phyloP scores from a whole-genome alignment of 2,797 vertebrate species.

The Thaleichthys pacificus region DNA sequence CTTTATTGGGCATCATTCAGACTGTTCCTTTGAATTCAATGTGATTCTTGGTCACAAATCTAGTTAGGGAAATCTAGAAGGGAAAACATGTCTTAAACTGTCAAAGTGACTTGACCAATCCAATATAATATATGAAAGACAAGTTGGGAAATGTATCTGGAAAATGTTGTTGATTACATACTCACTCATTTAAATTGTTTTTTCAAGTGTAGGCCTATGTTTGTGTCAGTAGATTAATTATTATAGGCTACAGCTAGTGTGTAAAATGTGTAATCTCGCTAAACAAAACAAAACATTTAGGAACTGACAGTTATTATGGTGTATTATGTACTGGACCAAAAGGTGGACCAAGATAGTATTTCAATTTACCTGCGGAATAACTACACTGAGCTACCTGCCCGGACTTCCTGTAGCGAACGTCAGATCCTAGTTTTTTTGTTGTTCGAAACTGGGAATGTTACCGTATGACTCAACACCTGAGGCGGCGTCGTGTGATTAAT shows the following conservation, averaged over 20 bases:
- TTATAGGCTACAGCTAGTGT: too few relatives aligned
- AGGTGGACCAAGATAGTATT: not conserved
- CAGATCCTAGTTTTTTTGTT: constrained; percentile 48
- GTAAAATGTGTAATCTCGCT: not conserved
- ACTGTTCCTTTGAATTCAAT: constrained; percentile 29
- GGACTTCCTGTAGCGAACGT: constrained; percentile 54
- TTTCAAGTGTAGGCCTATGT: too few relatives aligned
- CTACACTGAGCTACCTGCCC: constrained; percentile 35
- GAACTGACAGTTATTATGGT: not conserved
- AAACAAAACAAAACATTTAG: not conserved
- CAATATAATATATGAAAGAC: constrained; percentile 2
- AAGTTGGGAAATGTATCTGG: too few relatives aligned
- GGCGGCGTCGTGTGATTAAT: constrained; percentile 11
- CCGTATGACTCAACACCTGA: constrained; percentile 53
- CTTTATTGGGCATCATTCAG: constrained; percentile 52
- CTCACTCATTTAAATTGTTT: not conserved
- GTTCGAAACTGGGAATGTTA: constrained; percentile 67
- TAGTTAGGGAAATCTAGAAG: not conserved
- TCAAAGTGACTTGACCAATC: not conserved
- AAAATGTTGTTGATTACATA: not conserved
- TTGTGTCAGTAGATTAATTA: too few relatives aligned
- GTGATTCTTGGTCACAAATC: constrained; percentile 36
- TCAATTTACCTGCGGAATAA: not conserved
- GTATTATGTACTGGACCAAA: not conserved
- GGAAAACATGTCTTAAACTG: constrained; percentile 1